These are phyloP conservation scores for Orchestia grillus DNA, from an alignment of 1,140 invertebrate species.

Conservation along the genomic window DNA sequence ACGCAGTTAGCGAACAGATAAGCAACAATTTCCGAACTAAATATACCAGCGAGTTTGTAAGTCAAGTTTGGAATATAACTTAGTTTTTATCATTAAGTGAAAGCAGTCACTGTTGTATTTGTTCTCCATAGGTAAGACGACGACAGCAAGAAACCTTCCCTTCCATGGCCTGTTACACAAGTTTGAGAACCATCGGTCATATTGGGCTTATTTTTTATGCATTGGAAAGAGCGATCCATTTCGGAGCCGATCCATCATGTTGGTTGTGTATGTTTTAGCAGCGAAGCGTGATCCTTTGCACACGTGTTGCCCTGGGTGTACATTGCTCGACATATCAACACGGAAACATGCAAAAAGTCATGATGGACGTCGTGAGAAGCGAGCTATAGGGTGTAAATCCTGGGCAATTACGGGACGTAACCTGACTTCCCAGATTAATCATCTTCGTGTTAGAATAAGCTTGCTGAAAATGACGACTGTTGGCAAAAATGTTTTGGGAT, in stretches of 20 bases:
- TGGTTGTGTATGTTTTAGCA: slow-evolving; percentile 55
- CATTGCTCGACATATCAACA: slow-evolving; percentile 48
- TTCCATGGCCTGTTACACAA: slow-evolving; percentile 1
- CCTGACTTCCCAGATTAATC: not conserved
- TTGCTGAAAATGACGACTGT: not conserved
- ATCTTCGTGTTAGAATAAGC: not conserved
- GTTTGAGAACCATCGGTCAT: slow-evolving; percentile 45
- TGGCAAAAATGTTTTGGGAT: not conserved
- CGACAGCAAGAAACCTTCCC: not conserved
- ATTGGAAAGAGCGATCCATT: slow-evolving; percentile 32
- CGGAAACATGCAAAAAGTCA: slow-evolving; percentile 16
- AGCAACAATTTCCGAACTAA: not conserved
- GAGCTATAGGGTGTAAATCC: slow-evolving; percentile 35
- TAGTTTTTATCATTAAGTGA: not conserved
- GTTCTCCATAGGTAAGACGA: not conserved
- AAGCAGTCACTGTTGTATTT: not conserved
- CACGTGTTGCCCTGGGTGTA: slow-evolving; percentile 30
- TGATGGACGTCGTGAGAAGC: slow-evolving; percentile 45
- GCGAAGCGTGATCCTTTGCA: slow-evolving; percentile 51
- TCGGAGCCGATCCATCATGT: slow-evolving; percentile 43
- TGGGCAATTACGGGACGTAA: slow-evolving; percentile 25
- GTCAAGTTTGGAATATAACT: not conserved
- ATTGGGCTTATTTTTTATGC: slow-evolving; percentile 49
- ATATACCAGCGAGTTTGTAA: not conserved
- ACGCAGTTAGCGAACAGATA: not conserved